These are phyloP conservation scores for Pampus argenteus DNA, from an alignment of 2,797 vertebrate genomes.

Conservation along the genomic window DNA sequence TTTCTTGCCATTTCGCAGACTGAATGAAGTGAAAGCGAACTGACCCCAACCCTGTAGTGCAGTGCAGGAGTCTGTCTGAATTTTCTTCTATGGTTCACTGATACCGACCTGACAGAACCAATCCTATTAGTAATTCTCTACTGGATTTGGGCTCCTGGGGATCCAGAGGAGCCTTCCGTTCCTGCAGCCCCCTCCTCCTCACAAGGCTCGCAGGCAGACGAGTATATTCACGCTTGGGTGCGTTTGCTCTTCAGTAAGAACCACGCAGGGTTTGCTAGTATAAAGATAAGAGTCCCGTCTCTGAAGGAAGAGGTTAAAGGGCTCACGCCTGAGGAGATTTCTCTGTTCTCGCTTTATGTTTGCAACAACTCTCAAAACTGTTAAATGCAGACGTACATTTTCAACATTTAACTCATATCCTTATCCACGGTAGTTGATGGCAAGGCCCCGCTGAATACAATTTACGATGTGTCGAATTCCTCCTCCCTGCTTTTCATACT, in stretches of 20 bases:
- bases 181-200: constrained; percentile 18
- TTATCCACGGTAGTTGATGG: constrained; percentile 7
- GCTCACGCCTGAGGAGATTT: constrained; percentile 13
- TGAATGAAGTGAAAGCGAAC: constrained; percentile 19
- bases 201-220: constrained; percentile 30
- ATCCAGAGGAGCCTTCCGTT: constrained; percentile 31
- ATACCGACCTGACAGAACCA: constrained; percentile 59
- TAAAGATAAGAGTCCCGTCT: too few species aligned
- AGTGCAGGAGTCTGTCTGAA: constrained; percentile 33
- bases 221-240: constrained; percentile 53
- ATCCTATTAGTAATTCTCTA: constrained; percentile 71
- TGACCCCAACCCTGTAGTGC: constrained; percentile 22
- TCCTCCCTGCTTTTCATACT: constrained; percentile 12
- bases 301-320: constrained; percentile 56
- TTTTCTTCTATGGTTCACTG: constrained; percentile 54
- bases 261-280: constrained; percentile 39
- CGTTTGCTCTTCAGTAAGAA: constrained; percentile 44
- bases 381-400: constrained; percentile 18
- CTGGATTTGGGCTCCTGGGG: constrained; percentile 52
- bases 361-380: constrained; percentile 27
- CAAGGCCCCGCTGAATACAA: not conserved
- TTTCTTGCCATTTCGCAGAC: constrained; percentile 5
- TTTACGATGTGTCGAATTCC: constrained; percentile 19
- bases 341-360: constrained; percentile 13
- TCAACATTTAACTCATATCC: constrained; percentile 14